Percentiles rank a stretch among this genome's conserved stretches.
Evolutionary conservation across 2,113 vertebrate genomes (phyloP).

Genomic region (Ochotona princeps): DNA sequence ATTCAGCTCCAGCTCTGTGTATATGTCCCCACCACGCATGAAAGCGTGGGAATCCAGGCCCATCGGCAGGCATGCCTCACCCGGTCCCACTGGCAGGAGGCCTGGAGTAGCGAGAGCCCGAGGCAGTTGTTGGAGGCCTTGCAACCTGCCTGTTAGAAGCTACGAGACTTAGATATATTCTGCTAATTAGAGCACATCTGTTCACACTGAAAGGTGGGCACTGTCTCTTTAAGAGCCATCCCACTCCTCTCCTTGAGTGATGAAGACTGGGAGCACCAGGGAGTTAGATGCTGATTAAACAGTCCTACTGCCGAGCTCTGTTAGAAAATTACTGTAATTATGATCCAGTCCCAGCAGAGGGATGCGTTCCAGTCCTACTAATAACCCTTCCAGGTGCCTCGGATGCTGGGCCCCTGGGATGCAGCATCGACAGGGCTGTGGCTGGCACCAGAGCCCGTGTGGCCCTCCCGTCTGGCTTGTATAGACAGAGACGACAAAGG

Average conservation of each 20-base stretch:
- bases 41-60: neutral
- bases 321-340: conserved; percentile 86
- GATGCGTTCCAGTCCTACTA: conserved; percentile 83
- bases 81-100: conserved; percentile 19
- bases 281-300: conserved; percentile 82
- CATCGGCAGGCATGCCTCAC: neutral
- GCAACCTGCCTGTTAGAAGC: conserved; percentile 72
- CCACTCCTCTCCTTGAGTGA: conserved; percentile 82
- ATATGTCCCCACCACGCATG: neutral
- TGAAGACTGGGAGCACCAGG: conserved; percentile 76
- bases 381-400: conserved; percentile 85
- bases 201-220: conserved; percentile 71
- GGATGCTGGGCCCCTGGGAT: conserved; percentile 58
- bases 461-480: conserved; percentile 6
- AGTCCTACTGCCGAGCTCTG: conserved; percentile 79
- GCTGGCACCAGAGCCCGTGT: neutral
- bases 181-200: conserved; percentile 82
- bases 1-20: neutral
- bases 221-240: conserved; percentile 83
- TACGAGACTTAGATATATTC: conserved; percentile 79
- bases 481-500: neutral
- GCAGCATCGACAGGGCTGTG: conserved; percentile 22
- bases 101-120: conserved; percentile 11
- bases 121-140: conserved; percentile 50
- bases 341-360: conserved; percentile 83